Evolutionary conservation across 2,113 vertebrate genomes (phyloP), one percentile per base, ranked within the genome.

Genomic region (Perca fluviatilis): DNA sequence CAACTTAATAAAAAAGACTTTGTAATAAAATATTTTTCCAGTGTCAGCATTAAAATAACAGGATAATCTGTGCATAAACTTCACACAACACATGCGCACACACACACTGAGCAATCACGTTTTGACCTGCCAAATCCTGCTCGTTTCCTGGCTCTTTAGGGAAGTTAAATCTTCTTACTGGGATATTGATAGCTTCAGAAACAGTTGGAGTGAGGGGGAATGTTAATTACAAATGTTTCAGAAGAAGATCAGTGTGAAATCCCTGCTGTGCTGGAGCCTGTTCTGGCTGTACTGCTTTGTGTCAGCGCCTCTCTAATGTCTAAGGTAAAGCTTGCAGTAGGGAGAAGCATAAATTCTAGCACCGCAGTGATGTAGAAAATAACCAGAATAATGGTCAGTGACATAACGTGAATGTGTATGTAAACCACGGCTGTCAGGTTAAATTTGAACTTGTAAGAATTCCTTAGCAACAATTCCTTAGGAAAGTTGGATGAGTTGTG

Each of bases 191-290:
- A 82, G 89, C 89, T 86, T 80, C 82, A 84, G 92, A 88, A 90
- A 88, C 88, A 81, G 88, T 89, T 80, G 79, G 70, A 82, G 91
- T 81, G 83, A 79, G 83, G 75, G 84, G 58, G 82, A 36, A 83
- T 88, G 90, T 92, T 93, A 93, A 93, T 91, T 92, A 90, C 88
- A 92, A 91, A 90, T 90, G 86, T 91, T 92, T 90, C 73, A n/a
- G 85, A 88, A 85, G 77, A 77, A 90, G 86, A 92, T 92, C 88
- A 71, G 86, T 91, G 90, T 88, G 84, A 85, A 91, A 85, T 88
- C 89, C 79, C 88, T 57, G 88, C 91, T 87, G 84, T 79, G 86
- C 87, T 15, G 65, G 67, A 86, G 85, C 85, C 84, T 88, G 80
- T 80, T 76, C 80, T 64, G 78, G 82, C 91, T 87, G 79, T 53